Conservation (phyloP, 2,113 vertebrate genomes). For the Pithys albifrons region DNA sequence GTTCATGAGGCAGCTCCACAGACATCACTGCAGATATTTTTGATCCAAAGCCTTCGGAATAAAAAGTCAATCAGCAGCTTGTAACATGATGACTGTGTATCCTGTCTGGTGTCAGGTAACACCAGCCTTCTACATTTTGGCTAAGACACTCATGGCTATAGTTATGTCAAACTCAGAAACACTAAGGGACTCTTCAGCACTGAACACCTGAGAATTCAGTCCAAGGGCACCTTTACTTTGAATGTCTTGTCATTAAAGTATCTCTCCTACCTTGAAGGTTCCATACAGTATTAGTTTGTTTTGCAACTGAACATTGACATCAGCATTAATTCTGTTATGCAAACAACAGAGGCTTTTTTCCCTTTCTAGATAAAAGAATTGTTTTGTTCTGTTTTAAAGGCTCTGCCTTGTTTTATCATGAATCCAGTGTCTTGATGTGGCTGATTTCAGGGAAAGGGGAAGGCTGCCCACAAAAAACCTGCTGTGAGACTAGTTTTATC, state of each 20-base stretch:
- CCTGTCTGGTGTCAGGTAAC: not conserved
- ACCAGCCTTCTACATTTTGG: accelerated
- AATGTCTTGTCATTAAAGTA: not conserved
- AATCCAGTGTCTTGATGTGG: not conserved
- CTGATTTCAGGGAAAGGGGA: not conserved
- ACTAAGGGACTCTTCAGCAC: not conserved
- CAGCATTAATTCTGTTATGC: not conserved
- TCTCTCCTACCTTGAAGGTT: not conserved
- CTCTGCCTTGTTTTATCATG: not conserved
- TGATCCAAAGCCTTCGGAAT: not conserved
- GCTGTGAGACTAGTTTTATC: not conserved
- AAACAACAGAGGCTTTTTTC: not conserved
- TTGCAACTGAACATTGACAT: not conserved
- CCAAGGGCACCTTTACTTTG: not conserved
- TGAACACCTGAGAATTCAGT: not conserved
- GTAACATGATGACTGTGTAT: not conserved
- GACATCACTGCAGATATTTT: not conserved
- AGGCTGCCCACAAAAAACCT: not conserved
- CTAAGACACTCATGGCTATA: not conserved
- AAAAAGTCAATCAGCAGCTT: not conserved
- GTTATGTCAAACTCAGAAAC: not conserved
- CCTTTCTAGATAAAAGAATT: not conserved
- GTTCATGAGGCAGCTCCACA: not conserved
- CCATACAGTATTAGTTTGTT: not conserved
- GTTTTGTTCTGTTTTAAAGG: not conserved